phyloP scores from a whole-genome alignment of 2,888 invertebrate species.

The Chloroclystis v-ata region DNA sequence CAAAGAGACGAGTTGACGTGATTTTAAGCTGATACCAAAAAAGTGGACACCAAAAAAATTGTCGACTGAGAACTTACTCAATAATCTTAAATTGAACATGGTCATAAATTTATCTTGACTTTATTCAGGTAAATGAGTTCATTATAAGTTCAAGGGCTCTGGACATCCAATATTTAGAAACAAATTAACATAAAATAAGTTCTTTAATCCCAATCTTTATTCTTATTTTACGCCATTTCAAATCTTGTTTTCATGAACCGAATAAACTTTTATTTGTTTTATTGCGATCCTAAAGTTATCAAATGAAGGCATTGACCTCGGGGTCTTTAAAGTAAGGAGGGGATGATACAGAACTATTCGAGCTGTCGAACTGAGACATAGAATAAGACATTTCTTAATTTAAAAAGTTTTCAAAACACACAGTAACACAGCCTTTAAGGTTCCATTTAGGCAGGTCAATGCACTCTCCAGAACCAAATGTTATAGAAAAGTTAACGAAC shows the following conservation, averaged over 20 bases:
- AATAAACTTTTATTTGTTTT: background rate
- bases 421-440: too few relatives aligned
- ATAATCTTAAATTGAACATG: too few relatives aligned
- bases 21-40: too few relatives aligned
- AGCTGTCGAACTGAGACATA: conserved; percentile 16
- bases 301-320: conserved; percentile 21
- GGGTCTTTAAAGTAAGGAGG: background rate
- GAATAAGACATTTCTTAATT: background rate
- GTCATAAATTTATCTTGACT: too few relatives aligned
- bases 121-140: too few relatives aligned
- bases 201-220: background rate
- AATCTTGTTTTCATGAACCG: background rate
- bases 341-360: conserved; percentile 34
- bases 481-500: background rate
- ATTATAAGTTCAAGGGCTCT: background rate
- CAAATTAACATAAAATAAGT: background rate
- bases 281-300: conserved; percentile 1
- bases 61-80: too few relatives aligned
- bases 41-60: too few relatives aligned
- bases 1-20: too few relatives aligned
- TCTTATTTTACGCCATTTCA: background rate
- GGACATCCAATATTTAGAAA: background rate
- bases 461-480: background rate
- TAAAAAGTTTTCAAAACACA: too few relatives aligned
- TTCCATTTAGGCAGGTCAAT: too few relatives aligned